Evolutionary conservation across 1,140 invertebrate genomes (phyloP), one percentile per base, ranked within the genome.

Genomic region (Penaeus vannamei): DNA sequence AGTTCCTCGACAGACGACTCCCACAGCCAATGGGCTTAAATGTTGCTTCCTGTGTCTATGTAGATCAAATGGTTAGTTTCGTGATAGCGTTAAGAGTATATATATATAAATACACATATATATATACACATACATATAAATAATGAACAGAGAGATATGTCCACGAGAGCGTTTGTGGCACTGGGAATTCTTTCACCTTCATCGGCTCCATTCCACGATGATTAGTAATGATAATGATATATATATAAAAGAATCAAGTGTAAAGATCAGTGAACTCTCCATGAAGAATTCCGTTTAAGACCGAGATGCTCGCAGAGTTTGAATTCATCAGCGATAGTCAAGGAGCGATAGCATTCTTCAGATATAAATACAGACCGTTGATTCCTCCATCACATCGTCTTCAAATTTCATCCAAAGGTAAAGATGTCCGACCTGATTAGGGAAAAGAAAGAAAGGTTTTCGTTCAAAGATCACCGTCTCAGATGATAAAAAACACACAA

Each of bases 1-100:
- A 61, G 84, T 69, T 83, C 77, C 84, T 85, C 84, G 84, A 84
- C 77, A 72, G 72, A 42, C 59, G 88, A 69, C 84, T 86, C 84
- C 53, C 88, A 61, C 84, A 85, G 88, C 88, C 84, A 90, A 86
- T 86, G 79, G 64, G 80, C 62, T 26, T 90, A 80, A 66, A 86
- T 90, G 88, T 90, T 77, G 82, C 83, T 85, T 89, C 83, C 82
- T 84, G 32, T 89, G 72, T 88, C 72, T 84, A 84, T 32, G 62
- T 84, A 84, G 82, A 84, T 84, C 62, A 84, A 84, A 84, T 69
- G 82, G 82, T 42, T 84, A 84, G 82, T 84, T n/a, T 84, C 29
- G 62, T 64, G 59, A n/a, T 69, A 69, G 62, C 29, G 22, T 84
- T 69, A 69, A 69, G 32, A 36, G 20, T 22, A 66, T 19, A 42